Evolutionary conservation across 2,888 invertebrate species (phyloP), one percentile per base, ranked within the genome.

Genomic region (Lampropteryx suffumata): DNA sequence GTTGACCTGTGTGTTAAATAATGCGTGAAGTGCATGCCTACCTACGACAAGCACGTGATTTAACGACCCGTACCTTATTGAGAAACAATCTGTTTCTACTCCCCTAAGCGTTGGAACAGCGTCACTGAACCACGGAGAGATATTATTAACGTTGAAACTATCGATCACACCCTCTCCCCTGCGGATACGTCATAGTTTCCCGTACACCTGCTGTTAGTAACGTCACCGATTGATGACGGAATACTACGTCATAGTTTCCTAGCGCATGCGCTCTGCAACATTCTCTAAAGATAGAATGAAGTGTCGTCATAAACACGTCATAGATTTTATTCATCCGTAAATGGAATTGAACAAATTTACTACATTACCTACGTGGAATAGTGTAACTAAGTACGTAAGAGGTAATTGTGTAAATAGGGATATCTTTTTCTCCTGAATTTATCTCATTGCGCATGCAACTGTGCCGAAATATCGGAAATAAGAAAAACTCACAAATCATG

Each of bases 31-130:
- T 69, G 69, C 62, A 64, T 67, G 64, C 41, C 36, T 30, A 42
- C 58, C 51, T 34, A 41, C 58, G 52, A 59, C 34, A 62, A 63
- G 65, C 84, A 82, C 79, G 79, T 82, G 84, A 84, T 67, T 72
- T 72, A 69, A 46, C 82, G 84, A 87, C 78, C 84, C 84, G 82
- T 87, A 65, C 45, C 59, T 71, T 76, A 67, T 75, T 73, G 60
- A 77, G 76, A 80, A 79, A 75, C 73, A 65, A 57, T 67, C 55
- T 49, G 69, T 68, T 71, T 76, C 71, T 73, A 64, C 70, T 75
- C 71, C 67, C 62, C 62, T 74, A 64, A 41, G 61, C 69, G 68
- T 75, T 78, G 24, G 75, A 65, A 67, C 70, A 72, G 75, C 85
- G 79, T 80, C 84, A 83, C 75, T 79, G 78, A 79, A 74, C 79